Evolutionary conservation across 2,113 vertebrate species (phyloP), one percentile per base, ranked within the genome.

Genomic region (Anseranas semipalmata): DNA sequence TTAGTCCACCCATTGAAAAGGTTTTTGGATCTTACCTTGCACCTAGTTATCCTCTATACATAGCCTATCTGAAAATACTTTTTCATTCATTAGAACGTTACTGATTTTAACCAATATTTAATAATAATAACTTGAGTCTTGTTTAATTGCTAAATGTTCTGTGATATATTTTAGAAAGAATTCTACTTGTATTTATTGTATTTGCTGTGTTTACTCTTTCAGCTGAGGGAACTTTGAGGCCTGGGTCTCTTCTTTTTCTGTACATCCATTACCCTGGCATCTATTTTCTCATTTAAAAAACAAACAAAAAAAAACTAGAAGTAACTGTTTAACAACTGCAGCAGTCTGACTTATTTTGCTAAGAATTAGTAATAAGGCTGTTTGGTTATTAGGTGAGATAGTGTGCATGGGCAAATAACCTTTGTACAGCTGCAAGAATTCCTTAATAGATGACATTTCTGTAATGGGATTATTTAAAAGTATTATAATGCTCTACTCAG

Each of bases 1-100:
- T 88, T 96, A 95, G 85, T 90, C 94, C 52, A 72, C 43, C 39
- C 58, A 84, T 85, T 96, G 95, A 89, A 84, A 90, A 84, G 28
- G 12, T 24, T 53, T 43, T 13, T 87, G 59, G 2, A 50, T 93
- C 91, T 92, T 81, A 65, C 68, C 8, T 71, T 70, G 63, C 12
- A 28, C 22, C 10, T 30, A 37, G 46, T 59, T 90, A 52, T 48
- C 58, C 15, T 84, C 33, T 53, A 1, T 13, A 15, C 0, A 0
- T 48, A 77, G 37, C 12, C 74, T 41, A 19, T 48, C 60, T 92
- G 85, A 84, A 78, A 68, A 60, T 37, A 16, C n/a, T n/a, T n/a
- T n/a, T n/a, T n/a, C n/a, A n/a, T n/a, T n/a, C n/a, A n/a, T n/a
- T 12, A 68, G 39, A 65, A 33, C 56, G 41, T 52, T 67, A 2